phyloP scores from a whole-genome alignment of 2,113 vertebrate genomes.

The Paramormyrops kingsleyae region DNA sequence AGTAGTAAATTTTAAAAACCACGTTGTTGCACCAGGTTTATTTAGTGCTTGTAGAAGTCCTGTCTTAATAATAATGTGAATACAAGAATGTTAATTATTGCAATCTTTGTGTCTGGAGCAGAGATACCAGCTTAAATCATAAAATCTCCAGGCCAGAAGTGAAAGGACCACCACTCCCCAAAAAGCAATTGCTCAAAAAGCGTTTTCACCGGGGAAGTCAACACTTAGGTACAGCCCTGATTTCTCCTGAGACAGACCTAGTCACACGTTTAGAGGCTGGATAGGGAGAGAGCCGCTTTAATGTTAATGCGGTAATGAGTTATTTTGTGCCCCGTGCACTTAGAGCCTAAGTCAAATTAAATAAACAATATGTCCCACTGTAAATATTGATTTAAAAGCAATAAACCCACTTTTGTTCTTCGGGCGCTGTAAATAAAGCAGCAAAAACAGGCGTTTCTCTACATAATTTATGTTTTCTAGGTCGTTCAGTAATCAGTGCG shows the following conservation, averaged over 20 bases:
- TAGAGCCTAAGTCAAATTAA: conserved; percentile 12
- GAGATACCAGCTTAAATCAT: background rate
- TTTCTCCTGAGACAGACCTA: background rate
- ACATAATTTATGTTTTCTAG: conserved; percentile 35
- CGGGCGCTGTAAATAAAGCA: background rate
- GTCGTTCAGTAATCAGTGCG: background rate
- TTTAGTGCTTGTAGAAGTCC: background rate
- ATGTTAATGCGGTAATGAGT: background rate
- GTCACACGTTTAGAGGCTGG: background rate
- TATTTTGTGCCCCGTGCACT: background rate
- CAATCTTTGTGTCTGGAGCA: background rate
- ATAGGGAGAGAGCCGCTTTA: background rate
- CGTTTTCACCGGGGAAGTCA: background rate
- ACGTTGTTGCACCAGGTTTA: background rate
- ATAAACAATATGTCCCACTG: conserved; percentile 1
- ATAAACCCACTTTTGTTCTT: conserved; percentile 5
- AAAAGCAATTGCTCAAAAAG: background rate
- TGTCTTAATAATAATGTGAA: background rate
- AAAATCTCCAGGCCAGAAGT: background rate
- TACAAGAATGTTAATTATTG: background rate
- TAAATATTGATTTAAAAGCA: conserved; percentile 16
- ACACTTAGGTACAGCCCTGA: background rate
- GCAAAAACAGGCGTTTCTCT: background rate
- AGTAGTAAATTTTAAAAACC: background rate
- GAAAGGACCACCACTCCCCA: background rate